Evolutionary conservation across 1,140 invertebrate species (phyloP), one percentile per base, ranked within the genome.

Genomic region (Chymomyza costata): DNA sequence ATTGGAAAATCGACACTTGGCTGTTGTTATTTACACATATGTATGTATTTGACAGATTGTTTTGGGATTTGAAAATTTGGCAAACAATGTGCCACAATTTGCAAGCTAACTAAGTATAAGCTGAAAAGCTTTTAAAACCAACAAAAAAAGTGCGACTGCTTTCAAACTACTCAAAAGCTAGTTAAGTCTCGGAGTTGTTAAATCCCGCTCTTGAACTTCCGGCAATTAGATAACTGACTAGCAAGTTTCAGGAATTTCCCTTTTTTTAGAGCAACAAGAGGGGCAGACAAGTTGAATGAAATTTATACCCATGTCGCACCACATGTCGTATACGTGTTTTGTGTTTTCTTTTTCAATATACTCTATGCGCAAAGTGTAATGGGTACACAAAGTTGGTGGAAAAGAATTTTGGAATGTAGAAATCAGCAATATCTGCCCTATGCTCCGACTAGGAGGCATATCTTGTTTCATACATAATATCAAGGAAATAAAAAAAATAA

Each of bases 31-130:
- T 3, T 25, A 8, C 8, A 25, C 8, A 25, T 25, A 3, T 25
- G 21, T 25, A 18, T 45, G 43, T 8, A 14, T 34, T 46, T n/a
- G 38, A 25, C 21, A 25, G 50, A 74, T 76, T 76, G 70, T 65
- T 76, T 54, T 44, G 70, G 70, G 61, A 76, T 61, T 69, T 74
- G 52, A 45, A 52, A 64, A 53, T 54, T 50, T 21, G 65, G 56
- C 60, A 64, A n/a, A 32, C 70, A 78, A 70, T 76, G 40, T 63
- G 57, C 37, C 62, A 62, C 71, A 76, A 78, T 76, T 76, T n/a
- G n/a, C n/a, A n/a, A n/a, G n/a, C n/a, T 76, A 55, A 70, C 65
- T 63, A 76, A 59, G 59, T 70, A 66, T 66, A 70, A 65, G 58
- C 49, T 63, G 35, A 74, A 25, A 74, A 56, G 69, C 70, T 68